phyloP scores from a whole-genome alignment of 1,140 invertebrate genomes.

The Drosophila ercepeae region DNA sequence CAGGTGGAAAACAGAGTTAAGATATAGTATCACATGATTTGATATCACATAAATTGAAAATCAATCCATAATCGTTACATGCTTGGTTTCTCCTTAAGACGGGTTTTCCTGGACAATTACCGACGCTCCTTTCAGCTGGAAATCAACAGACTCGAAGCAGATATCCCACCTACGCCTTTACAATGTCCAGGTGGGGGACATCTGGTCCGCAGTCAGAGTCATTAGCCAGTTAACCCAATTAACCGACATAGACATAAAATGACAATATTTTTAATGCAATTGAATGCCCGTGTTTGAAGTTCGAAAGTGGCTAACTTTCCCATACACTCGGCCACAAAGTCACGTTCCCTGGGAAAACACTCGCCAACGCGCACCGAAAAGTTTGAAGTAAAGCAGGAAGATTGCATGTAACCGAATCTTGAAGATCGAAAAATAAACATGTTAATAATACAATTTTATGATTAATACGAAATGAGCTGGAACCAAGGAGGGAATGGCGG shows the following conservation, averaged over 20 bases:
- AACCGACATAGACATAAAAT: conserved; percentile 51
- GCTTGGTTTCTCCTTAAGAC: neutral
- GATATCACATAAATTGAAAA: neutral
- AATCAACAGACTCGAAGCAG: conserved; percentile 12
- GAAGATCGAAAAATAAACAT: conserved; percentile 80
- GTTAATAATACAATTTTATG: conserved; percentile 82
- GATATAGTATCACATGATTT: no score
- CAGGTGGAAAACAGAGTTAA: neutral
- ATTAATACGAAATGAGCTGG: conserved; percentile 77
- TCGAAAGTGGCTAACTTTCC: conserved; percentile 74
- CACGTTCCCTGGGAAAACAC: conserved; percentile 48
- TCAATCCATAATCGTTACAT: neutral
- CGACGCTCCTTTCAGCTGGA: conserved; percentile 1
- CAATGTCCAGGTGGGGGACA: conserved; percentile 23
- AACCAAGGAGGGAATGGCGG: conserved; percentile 17
- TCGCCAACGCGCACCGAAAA: conserved; percentile 7
- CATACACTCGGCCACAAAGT: conserved; percentile 66
- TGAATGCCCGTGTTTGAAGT: conserved; percentile 38
- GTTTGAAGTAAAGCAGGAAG: conserved; percentile 38
- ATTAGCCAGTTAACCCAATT: conserved; percentile 45
- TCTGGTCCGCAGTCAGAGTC: conserved; percentile 5
- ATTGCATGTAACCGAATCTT: conserved; percentile 78
- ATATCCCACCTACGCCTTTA: conserved; percentile 16
- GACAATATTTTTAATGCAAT: conserved; percentile 49
- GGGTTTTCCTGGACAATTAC: neutral